Evolutionary conservation across 2,797 vertebrate species (phyloP), one percentile per base, ranked within the genome.

Genomic region (Tolypeutes matacus): DNA sequence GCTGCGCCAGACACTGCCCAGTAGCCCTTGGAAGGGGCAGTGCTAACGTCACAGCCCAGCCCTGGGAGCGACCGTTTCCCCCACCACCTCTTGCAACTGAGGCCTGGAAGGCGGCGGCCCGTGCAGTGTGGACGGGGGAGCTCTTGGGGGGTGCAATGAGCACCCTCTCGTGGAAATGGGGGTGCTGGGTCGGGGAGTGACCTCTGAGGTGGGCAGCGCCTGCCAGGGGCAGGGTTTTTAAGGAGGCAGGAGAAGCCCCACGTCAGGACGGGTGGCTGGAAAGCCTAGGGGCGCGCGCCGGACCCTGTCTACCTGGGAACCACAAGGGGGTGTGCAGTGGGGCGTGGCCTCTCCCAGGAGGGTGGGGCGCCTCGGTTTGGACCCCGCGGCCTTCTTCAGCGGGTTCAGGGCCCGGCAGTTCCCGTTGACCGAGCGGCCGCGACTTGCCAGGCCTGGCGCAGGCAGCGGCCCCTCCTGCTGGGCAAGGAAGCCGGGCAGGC

Each of bases 361-460:
- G 39, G 15, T 27, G 51, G 23, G 46, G 4, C 29, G 11, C 31
- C 31, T 13, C 0, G 1, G n/a, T 34, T 27, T 14, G 36, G 56
- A 70, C 13, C 18, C 51, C 2, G 29, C 34, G 27, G 81, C 34
- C 31, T 76, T 39, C 29, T 65, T 51, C 51, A 31, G 14, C 39
- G 67, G 49, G 23, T 51, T 84, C 20, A 5, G 0, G 3, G 0
- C 53, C 72, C 1, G 69, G 83, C 8, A 14, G 58, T 62, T 64
- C 17, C 69, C 34, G 8, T 0, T 1, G 36, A 14, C 49, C 21
- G 9, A 13, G 53, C 9, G 21, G 39, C n/a, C 31, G 0, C 0
- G 3, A 42, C 34, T 18, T 0, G 0, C 62, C 29, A 13, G 58
- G 49, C 9, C 3, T 0, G 0, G 53, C 0, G 46, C 89, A 7